phyloP scores from a whole-genome alignment of 2,797 vertebrate genomes.

The Perodicticus potto region DNA sequence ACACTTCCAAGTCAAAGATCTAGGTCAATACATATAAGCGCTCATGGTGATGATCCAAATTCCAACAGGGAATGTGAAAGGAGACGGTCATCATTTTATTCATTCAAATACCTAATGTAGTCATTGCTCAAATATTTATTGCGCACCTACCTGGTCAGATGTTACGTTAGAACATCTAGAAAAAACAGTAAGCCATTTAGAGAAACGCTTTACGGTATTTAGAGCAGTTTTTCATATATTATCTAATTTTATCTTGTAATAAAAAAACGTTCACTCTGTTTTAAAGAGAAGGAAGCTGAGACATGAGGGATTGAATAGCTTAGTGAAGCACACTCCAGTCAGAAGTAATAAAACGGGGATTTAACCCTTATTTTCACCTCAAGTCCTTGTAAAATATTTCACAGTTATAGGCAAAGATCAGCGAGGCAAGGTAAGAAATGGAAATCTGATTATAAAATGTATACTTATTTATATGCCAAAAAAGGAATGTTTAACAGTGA shows the following conservation, averaged over 20 bases:
- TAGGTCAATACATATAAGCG: not conserved
- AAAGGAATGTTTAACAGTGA: not conserved
- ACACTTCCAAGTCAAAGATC: not conserved
- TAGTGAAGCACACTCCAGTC: not conserved
- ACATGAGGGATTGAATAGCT: not conserved
- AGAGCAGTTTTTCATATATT: not conserved
- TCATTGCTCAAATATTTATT: conserved; percentile 41
- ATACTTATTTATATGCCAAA: not conserved
- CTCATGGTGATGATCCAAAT: not conserved
- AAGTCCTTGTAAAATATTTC: not conserved
- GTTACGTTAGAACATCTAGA: not conserved
- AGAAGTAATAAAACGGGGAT: not conserved
- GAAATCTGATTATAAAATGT: not conserved
- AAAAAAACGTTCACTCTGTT: not conserved
- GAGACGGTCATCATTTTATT: not conserved
- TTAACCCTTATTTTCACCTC: not conserved
- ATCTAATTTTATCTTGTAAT: not conserved
- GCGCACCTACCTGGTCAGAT: not conserved
- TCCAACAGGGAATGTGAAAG: not conserved
- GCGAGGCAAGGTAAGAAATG: not conserved
- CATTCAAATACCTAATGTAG: not conserved
- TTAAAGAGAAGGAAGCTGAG: not conserved
- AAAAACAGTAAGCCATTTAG: not conserved
- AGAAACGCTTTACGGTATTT: not conserved
- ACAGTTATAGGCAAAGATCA: not conserved